Base-by-base conservation (phyloP, 1,140 invertebrate species). In the Octopus bimaculoides region DNA sequence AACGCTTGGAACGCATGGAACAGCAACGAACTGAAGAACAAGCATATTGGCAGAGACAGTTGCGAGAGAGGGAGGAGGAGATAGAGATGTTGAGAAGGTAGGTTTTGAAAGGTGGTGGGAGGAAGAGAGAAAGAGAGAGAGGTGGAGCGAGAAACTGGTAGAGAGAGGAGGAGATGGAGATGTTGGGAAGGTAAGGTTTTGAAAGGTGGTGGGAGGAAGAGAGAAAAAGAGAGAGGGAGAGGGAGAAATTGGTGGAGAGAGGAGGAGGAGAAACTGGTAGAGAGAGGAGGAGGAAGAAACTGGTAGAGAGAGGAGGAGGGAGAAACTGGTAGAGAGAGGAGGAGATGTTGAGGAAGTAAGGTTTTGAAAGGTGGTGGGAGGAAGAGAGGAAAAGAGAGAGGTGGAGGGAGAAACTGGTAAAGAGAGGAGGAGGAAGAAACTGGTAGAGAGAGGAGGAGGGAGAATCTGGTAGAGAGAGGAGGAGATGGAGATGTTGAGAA, bases 21-120 rank as follows among this genome's bases (percentile, higher is more conserved):
- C 80, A 90, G 52, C 88, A 89, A 78, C 85, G 83, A 82, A 89
- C 88, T 85, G 89, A 90, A 83, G 78, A 81, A 26, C 79, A 83
- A 52, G 84, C 87, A 77, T 66, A 83, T 81, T 88, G 88, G 89
- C 81, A 79, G 53, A 56, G 1, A 12, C n/a, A 17, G 56, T 12
- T 12, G 56, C 9, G 56, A 61, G 1, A 61, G 56, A 61, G 56
- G 56, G 56, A 61, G 17, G 56, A 61, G 56, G 56, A 61, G 17
- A 17, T 12, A 17, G 56, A 3, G 17, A 3, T 9, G 17, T 12
- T 12, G 2, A 61, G 56, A 61, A 61, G 17, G 56, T 12, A 17
- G 56, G 56, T 12, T 12, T 61, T 9, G 17, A 61, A 17, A 61
- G 17, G 17, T 9, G 17, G 17, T 9, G 17, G 17, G 17, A 17